These are phyloP conservation scores for Mellilla xanthometata DNA, from an alignment of 2,888 invertebrate genomes.

Conservation along the genomic window DNA sequence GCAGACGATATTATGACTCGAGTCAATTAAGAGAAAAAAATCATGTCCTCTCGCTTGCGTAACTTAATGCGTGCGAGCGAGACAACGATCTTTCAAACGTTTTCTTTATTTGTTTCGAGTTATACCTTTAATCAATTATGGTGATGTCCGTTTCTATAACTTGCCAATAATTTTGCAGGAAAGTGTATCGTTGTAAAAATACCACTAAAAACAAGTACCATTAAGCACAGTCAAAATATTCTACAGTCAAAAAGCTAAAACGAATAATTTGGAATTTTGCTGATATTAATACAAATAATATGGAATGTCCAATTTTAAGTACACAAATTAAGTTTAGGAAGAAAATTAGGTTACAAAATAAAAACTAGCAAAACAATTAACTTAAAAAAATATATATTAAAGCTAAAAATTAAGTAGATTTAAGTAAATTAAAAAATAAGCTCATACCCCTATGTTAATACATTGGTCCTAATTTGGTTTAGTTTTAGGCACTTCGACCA, in stretches of 20 bases:
- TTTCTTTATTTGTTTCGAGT: too few relatives aligned
- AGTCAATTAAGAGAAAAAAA: too few relatives aligned
- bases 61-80: too few relatives aligned
- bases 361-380: slow-evolving; percentile 8
- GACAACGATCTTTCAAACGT: too few relatives aligned
- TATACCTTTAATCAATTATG: too few relatives aligned
- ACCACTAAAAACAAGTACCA: background rate
- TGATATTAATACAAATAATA: background rate
- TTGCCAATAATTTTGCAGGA: too few relatives aligned
- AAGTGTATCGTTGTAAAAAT: too few relatives aligned
- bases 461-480: slow-evolving; percentile 61
- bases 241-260: background rate
- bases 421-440: slow-evolving; percentile 3
- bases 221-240: too few relatives aligned
- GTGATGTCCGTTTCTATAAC: too few relatives aligned
- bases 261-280: background rate
- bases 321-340: slow-evolving; percentile 8
- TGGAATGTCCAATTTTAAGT: slow-evolving; percentile 22
- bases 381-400: slow-evolving; percentile 1
- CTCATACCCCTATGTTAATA: slow-evolving; percentile 28
- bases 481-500: slow-evolving; percentile 40
- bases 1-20: too few relatives aligned
- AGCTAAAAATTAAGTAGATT: slow-evolving; percentile 5
- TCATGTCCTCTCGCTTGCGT: too few relatives aligned
- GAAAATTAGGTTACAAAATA: slow-evolving; percentile 18